Base-by-base conservation (phyloP, 2,797 vertebrate genomes). In the Caiman crocodilus region DNA sequence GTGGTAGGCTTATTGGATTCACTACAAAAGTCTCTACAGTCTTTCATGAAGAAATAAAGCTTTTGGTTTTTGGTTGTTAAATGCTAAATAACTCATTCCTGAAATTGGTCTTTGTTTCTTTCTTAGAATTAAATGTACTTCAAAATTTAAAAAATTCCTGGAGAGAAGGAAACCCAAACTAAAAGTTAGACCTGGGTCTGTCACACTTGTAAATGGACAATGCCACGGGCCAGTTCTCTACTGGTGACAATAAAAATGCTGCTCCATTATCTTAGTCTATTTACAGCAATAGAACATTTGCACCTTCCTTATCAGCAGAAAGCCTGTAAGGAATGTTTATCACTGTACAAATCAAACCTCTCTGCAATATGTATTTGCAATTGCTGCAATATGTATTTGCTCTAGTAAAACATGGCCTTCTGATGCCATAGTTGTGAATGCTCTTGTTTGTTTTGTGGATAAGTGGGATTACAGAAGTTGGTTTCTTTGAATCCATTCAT, bases 211-310 rank as follows among this genome's bases (percentile, higher is more conserved):
- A 85, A 83, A 88, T 65, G 3, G 15, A 23, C 76, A 87, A 90
- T 90, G 28, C 76, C 35, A 42, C 42, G 50, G 56, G 94, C 20
- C 73, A 55, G 65, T 86, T 90, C 30, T 90, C 21, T 88, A 32
- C 84, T 92, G 75, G 80, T 85, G 87, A 90, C 76, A 85, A 14
- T 0, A 2, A 14, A 42, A 42, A 57, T 95, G 93, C 75, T 84
- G 55, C 85, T 90, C 94, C 77, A 88, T 94, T 94, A 93, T 61
- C 23, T 88, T 90, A 28, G 78, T 90, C 85, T 79, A 78, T 94
- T 93, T 90, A 87, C 63, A 78, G 60, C 85, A 92, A 9, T 71
- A 90, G 57, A 94, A 5, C 57, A 87, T 32, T 93, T 94, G 84
- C 64, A 69, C 73, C 80, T 80, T 12, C 73, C 69, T 92, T 84